Evolutionary conservation across 2,113 vertebrate species (phyloP).

Genomic region (Panurus biarmicus): DNA sequence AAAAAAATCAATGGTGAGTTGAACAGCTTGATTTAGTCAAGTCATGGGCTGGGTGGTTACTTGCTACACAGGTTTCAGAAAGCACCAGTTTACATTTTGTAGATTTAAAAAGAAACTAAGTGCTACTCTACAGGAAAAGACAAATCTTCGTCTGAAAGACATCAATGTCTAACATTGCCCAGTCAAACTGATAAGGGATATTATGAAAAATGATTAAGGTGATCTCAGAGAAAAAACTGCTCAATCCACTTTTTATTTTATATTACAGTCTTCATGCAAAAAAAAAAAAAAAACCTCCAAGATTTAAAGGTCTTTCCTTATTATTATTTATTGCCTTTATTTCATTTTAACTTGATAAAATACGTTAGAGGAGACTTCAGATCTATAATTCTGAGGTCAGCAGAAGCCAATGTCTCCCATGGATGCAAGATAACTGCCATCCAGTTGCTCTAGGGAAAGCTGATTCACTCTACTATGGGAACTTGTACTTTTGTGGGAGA

Average conservation of each 20-base stretch:
- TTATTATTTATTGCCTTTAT: not conserved
- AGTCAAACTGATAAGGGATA: not conserved
- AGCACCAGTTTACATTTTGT: not conserved
- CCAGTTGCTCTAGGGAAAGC: not conserved
- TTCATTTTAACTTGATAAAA: not conserved
- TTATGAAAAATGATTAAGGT: not conserved
- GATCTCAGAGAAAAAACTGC: not conserved
- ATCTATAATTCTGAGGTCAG: not conserved
- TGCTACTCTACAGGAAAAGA: not conserved
- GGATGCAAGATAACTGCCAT: not conserved
- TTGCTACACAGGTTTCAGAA: not conserved
- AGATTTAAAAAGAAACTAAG: not conserved
- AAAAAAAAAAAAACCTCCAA: accelerated
- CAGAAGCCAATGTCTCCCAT: not conserved
- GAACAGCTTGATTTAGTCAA: not conserved
- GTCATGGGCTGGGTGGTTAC: not conserved
- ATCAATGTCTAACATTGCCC: not conserved
- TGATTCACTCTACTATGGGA: not conserved
- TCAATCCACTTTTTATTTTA: not conserved
- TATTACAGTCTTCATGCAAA: not conserved
- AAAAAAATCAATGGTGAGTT: not conserved
- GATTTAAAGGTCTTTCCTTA: not conserved
- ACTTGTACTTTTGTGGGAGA: not conserved
- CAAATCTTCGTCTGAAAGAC: not conserved
- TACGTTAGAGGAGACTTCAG: not conserved